Percentiles rank a stretch among this genome's conserved stretches.
phyloP scores from a whole-genome alignment of 1,140 invertebrate genomes.

The Pectinophora gossypiella region DNA sequence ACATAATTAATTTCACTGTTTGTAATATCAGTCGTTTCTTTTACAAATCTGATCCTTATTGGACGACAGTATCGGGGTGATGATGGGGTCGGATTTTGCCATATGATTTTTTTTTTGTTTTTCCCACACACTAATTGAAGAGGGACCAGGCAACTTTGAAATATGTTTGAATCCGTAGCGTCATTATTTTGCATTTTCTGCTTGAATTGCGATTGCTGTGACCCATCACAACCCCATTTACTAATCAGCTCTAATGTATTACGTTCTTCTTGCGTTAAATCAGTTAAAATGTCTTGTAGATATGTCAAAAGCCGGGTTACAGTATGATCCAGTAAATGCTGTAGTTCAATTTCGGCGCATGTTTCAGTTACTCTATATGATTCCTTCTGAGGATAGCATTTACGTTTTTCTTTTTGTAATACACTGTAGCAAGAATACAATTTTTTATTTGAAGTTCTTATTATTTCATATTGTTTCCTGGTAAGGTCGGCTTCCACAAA shows the following conservation, averaged over 20 bases:
- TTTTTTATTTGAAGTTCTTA: not conserved
- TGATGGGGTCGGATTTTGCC: not conserved
- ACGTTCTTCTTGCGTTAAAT: conserved; percentile 11
- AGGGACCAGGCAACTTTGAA: not conserved
- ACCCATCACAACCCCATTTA: conserved; percentile 5
- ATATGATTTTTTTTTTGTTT: conserved; percentile 4
- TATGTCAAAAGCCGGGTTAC: conserved; percentile 14
- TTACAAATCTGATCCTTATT: conserved; percentile 25
- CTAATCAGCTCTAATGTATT: not conserved
- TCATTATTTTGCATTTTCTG: not conserved
- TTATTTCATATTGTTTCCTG: not conserved
- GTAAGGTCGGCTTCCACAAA: conserved; percentile 1
- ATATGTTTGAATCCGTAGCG: not conserved
- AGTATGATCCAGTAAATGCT: conserved; percentile 16
- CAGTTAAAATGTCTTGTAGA: conserved; percentile 17
- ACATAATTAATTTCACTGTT: conserved; percentile 22
- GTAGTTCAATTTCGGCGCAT: conserved; percentile 12
- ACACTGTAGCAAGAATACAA: not conserved
- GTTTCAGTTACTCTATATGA: conserved; percentile 26
- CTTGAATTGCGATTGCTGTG: conserved; percentile 3
- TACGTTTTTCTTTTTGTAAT: not conserved
- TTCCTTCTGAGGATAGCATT: not conserved
- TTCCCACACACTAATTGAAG: conserved; percentile 1
- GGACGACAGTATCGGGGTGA: conserved; percentile 4
- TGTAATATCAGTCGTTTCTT: conserved; percentile 21